phyloP scores from a whole-genome alignment of 2,888 invertebrate species.

The Pammene aurita region DNA sequence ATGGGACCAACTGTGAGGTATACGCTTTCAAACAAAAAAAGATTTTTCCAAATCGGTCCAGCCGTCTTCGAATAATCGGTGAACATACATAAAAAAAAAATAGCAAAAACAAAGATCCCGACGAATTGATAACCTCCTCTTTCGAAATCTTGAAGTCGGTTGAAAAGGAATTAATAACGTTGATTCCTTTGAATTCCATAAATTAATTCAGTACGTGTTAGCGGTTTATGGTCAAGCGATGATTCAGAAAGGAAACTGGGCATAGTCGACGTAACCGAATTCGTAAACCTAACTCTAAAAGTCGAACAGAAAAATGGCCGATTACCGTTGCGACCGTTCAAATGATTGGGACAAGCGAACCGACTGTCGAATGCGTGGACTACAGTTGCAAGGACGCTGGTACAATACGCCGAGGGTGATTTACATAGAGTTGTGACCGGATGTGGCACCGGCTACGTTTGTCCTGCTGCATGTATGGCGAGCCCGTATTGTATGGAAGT shows the following conservation, averaged over 20 bases:
- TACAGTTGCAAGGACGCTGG: conserved; percentile 65
- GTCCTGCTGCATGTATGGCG: conserved; percentile 62
- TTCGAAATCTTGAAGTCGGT: too few relatives aligned
- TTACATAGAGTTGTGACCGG: conserved; percentile 75
- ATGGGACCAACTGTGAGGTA: too few relatives aligned
- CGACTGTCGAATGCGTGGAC: conserved; percentile 46
- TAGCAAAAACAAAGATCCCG: too few relatives aligned
- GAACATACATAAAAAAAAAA: too few relatives aligned
- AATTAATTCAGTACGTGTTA: conserved; percentile 25
- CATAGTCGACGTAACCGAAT: conserved; percentile 34
- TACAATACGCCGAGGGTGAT: conserved; percentile 63
- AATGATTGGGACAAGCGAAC: conserved; percentile 34
- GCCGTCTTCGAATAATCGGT: too few relatives aligned
- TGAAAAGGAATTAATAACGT: conserved; percentile 20
- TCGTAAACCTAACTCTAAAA: conserved; percentile 31
- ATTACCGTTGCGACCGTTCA: conserved; percentile 40
- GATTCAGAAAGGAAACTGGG: conserved; percentile 39
- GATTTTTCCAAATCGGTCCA: too few relatives aligned
- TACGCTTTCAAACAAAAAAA: too few relatives aligned
- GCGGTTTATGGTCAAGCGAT: conserved; percentile 31
- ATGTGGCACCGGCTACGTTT: conserved; percentile 63
- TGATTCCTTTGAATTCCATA: conserved; percentile 19
- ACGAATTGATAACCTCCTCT: too few relatives aligned
- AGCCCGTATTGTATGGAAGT: conserved; percentile 49
- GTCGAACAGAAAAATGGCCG: conserved; percentile 31